A percentile compares a stretch with the other conserved stretches of the same genome.
These are phyloP conservation scores for Sinonovacula constricta DNA, from an alignment of 1,140 invertebrate species.

Conservation along the genomic window DNA sequence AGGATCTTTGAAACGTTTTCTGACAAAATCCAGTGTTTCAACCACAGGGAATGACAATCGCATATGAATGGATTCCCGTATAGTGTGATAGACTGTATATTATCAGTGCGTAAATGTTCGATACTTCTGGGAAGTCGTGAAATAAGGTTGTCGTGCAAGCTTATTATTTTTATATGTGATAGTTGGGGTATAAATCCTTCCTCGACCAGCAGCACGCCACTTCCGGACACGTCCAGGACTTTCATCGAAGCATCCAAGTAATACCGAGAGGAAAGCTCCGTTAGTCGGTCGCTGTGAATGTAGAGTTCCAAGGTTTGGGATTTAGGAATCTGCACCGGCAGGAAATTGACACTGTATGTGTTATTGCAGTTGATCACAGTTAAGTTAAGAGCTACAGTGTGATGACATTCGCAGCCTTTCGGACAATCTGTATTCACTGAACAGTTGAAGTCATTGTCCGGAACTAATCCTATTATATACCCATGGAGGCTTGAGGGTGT, in stretches of 20 bases:
- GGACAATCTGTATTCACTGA: slow-evolving; percentile 6
- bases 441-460: slow-evolving; percentile 14
- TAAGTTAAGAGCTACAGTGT: neutral
- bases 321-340: neutral
- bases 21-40: slow-evolving; percentile 43
- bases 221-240: too few species aligned
- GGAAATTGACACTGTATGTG: neutral
- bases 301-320: neutral
- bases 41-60: slow-evolving; percentile 32
- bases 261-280: too few species aligned
- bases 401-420: neutral
- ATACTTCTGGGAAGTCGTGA: neutral
- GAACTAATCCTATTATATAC: neutral
- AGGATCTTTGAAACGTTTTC: slow-evolving; percentile 20
- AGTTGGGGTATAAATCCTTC: too few species aligned
- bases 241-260: too few species aligned
- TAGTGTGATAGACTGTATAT: slow-evolving; percentile 25
- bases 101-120: neutral
- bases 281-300: neutral
- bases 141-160: slow-evolving; percentile 8
- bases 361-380: neutral
- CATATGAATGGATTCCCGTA: slow-evolving; percentile 52
- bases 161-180: too few species aligned
- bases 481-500: neutral
- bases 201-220: too few species aligned